These are phyloP conservation scores for Bujurquina vittata DNA, from an alignment of 2,113 vertebrate species.

Conservation along the genomic window DNA sequence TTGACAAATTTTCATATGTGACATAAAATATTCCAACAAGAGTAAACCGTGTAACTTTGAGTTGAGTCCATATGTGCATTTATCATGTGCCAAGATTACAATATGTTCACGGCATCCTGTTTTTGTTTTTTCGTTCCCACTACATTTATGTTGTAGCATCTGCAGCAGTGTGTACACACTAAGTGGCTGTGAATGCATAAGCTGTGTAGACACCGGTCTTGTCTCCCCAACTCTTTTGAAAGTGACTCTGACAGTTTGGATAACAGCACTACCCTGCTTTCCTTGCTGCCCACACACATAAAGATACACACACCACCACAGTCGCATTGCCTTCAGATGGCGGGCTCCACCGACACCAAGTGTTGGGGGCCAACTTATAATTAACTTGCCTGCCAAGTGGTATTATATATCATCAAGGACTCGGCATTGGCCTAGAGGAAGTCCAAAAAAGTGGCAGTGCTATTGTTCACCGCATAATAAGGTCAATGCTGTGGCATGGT, in stretches of 20 bases:
- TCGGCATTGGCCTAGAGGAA: conserved; percentile 82
- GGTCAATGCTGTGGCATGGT: conserved; percentile 85
- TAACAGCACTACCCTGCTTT: conserved; percentile 74
- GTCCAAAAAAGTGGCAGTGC: conserved; percentile 79
- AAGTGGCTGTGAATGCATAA: neutral
- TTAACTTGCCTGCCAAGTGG: conserved; percentile 92
- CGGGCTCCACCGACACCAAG: conserved; percentile 78
- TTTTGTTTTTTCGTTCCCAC: neutral
- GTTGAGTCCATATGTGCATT: neutral
- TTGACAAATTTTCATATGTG: neutral
- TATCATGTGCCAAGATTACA: neutral
- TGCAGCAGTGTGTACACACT: conserved; percentile 37
- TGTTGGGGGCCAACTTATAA: conserved; percentile 87
- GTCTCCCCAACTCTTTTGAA: conserved; percentile 76
- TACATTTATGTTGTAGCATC: conserved; percentile 30
- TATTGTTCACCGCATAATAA: conserved; percentile 88
- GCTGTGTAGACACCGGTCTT: conserved; percentile 60
- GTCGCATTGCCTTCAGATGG: conserved; percentile 73
- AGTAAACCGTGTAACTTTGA: neutral
- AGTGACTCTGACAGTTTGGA: conserved; percentile 88
- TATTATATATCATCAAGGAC: conserved; percentile 86
- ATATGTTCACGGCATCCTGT: neutral
- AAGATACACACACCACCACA: conserved; percentile 25
- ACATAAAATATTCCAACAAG: conserved; percentile 6
- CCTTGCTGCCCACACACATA: conserved; percentile 63